Evolutionary conservation across 2,797 vertebrate genomes (phyloP), one percentile per base, ranked within the genome.

Genomic region (Dipus sagitta): DNA sequence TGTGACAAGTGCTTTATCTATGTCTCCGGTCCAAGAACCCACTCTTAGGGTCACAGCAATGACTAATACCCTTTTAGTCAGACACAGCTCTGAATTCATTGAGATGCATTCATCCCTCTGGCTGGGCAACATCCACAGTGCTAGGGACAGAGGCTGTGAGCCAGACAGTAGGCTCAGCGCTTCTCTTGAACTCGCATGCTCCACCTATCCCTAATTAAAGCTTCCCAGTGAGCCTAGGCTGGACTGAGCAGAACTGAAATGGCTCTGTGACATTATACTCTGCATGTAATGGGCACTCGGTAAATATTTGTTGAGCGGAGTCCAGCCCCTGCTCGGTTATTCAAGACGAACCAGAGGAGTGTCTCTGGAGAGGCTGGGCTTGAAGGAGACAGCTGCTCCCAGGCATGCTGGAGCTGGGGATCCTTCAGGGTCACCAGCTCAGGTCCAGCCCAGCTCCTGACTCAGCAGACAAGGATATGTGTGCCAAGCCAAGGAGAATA

Each of bases 241-340:
- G 74, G 74, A n/a, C 28, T 12, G 76, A 70, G 21, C 42, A 54
- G 77, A 67, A 54, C 78, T 32, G 70, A 81, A 74, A 42, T 23
- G 77, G 58, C 84, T 74, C 74, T 34, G 54, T 58, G 70, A 89
- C 7, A 15, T 64, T 60, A 17, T 10, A 26, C 23, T 58, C 12
- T 65, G 60, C 17, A 0, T 54, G 89, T 42, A 24, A 76, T 6
- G 85, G 89, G 78, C 94, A 76, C 89, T 76, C 2, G 0, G 89
- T 58, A 76, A 94, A 71, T 92, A 91, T 91, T 86, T 94, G 83
- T 32, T 93, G 93, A 91, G 34, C 30, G 9, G 20, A 0, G 34
- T 86, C 93, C 84, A 96, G 91, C 1, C 28, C 28, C 78, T 79
- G 75, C 87, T 96, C 86, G 67, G 6, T 89, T 72, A 72, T 81